These are phyloP conservation scores for Alentia gelatinosa DNA, from an alignment of 2,888 invertebrate genomes.

Conservation along the genomic window DNA sequence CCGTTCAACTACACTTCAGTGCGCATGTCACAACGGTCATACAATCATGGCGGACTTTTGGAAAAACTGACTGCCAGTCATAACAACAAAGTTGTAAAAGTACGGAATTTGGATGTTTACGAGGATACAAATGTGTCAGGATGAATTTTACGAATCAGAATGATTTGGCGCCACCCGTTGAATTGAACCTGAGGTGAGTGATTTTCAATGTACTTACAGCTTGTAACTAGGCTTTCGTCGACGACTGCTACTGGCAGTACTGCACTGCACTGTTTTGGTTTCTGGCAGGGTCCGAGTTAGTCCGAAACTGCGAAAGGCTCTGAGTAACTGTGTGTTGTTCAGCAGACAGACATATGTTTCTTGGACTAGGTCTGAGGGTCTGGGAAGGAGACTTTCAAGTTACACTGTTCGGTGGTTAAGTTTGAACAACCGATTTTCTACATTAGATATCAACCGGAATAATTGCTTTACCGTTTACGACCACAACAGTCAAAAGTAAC, in stretches of 20 bases:
- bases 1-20: not conserved
- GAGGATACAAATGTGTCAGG: not conserved
- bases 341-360: no score
- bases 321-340: no score
- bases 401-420: no score
- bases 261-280: not conserved
- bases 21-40: conserved; percentile 22
- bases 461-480: no score
- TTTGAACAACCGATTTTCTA: no score
- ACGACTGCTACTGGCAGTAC: no score
- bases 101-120: not conserved
- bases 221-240: not conserved
- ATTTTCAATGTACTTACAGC: not conserved
- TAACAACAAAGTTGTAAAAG: not conserved
- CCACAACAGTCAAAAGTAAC: no score
- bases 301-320: no score
- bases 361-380: no score
- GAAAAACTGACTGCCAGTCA: not conserved
- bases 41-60: conserved; percentile 46
- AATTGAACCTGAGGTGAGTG: conserved; percentile 37
- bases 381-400: no score
- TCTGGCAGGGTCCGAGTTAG: no score
- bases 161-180: conserved; percentile 6
- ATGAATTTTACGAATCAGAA: conserved; percentile 24
- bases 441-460: no score